Base-by-base conservation (phyloP, 1,140 invertebrate species). In the Brachionus rubens region DNA sequence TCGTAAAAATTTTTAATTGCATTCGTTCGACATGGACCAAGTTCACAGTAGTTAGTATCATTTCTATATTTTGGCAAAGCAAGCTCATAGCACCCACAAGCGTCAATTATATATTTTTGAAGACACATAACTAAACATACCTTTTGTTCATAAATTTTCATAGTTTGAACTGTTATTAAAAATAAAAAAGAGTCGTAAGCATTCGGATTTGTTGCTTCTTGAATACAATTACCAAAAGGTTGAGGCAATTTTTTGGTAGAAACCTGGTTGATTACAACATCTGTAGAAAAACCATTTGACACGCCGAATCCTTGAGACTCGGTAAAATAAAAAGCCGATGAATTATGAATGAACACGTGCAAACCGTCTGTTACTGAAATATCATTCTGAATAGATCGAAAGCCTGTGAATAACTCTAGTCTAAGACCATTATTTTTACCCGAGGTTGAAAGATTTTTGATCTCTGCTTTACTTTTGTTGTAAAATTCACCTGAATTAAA, bases 61-160 rank as follows among this genome's bases (percentile, higher is more conserved):
- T 47, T 70, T 46, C 16, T 1, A n/a, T 12, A 16, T 9, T 16
- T 70, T 1, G 16, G 16, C 28, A n/a, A 28, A 14, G 43, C 24
- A 26, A 19, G 36, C 0, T 24, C 12, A 19, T 33, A 46, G 46
- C 36, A 50, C 12, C n/a, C 7, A 24, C 59, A 65, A 1, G 19
- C 2, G 14, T 33, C 12, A 10, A 19, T 65, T 4, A 43, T 14
- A 24, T 21, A 65, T 24, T 9, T 30, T 26, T 65, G 59, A 41
- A 21, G 24, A 65, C 59, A 65, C 4, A 65, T 16, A 21, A 10
- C 1, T 21, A 65, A 24, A 65, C 59, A 65, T 19, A 21, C 19
- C n/a, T 65, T 65, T 41, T 65, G 59, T 24, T 65, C 59, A 65
- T 65, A 65, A n/a, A 41, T 65, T 28, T n/a, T 21, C 28, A 16